Percentiles rank a stretch among this genome's conserved stretches.
Conservation (phyloP, 2,888 invertebrate species). For the Lasiommata megera region DNA sequence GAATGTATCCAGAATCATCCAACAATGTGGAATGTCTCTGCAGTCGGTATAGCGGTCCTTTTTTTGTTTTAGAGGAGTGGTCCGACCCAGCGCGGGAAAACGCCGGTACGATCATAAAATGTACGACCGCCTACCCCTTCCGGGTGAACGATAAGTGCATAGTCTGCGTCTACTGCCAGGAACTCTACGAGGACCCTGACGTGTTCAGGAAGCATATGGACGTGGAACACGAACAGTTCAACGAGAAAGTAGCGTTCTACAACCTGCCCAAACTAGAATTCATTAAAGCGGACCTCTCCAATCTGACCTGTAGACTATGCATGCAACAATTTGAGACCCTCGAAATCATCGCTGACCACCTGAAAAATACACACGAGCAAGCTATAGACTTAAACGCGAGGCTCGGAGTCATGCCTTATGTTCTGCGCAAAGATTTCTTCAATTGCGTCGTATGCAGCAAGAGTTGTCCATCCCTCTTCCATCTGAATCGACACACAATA, state of each 20-base stretch:
- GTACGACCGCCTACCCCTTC: slow-evolving; percentile 72
- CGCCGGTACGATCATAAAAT: slow-evolving; percentile 61
- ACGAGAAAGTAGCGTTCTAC: slow-evolving; percentile 59
- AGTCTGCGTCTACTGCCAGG: slow-evolving; percentile 71
- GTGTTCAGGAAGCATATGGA: slow-evolving; percentile 60
- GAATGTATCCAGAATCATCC: slow-evolving; percentile 17
- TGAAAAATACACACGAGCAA: slow-evolving; percentile 45
- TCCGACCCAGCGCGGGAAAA: slow-evolving; percentile 65
- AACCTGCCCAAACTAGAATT: slow-evolving; percentile 65
- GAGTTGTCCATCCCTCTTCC: slow-evolving; percentile 58
- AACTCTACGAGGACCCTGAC: slow-evolving; percentile 60
- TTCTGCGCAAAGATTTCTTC: slow-evolving; percentile 51
- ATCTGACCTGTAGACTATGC: slow-evolving; percentile 58
- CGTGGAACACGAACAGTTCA: slow-evolving; percentile 57
- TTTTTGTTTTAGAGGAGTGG: slow-evolving; percentile 70
- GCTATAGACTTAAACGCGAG: slow-evolving; percentile 48
- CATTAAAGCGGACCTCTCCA: slow-evolving; percentile 63
- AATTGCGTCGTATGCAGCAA: slow-evolving; percentile 63
- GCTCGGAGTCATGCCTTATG: slow-evolving; percentile 66
- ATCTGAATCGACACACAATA: slow-evolving; percentile 66
- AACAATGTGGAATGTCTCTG: slow-evolving; percentile 7
- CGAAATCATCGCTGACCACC: slow-evolving; percentile 52
- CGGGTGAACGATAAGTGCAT: slow-evolving; percentile 69
- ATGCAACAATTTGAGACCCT: slow-evolving; percentile 40
- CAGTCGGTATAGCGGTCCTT: slow-evolving; percentile 36